A percentile compares a stretch with the other conserved stretches of the same genome.
Evolutionary conservation across 2,888 invertebrate species (phyloP).

Genomic region (Abrostola tripartita): DNA sequence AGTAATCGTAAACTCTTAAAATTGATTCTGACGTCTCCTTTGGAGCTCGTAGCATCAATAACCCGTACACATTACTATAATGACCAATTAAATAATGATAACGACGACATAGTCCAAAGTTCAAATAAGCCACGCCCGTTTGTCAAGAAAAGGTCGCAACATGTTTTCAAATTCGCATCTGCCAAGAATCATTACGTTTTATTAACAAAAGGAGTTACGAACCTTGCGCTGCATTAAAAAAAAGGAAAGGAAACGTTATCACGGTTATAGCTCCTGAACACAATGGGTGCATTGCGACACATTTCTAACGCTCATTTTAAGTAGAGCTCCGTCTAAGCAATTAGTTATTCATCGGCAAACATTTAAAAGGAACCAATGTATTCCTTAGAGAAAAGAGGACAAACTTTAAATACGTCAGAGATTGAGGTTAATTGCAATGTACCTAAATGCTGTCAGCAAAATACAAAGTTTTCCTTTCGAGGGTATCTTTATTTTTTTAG

Average conservation of each 20-base stretch:
- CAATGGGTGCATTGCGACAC: conserved; percentile 36
- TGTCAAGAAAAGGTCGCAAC: not conserved
- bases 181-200: conserved; percentile 3
- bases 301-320: conserved; percentile 13
- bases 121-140: too few species aligned
- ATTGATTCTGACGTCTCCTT: too few species aligned
- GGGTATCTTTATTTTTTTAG: not conserved
- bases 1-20: too few species aligned
- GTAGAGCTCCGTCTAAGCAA: conserved; percentile 5
- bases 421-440: not conserved
- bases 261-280: conserved; percentile 28
- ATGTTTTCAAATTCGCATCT: too few species aligned
- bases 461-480: not conserved
- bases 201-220: conserved; percentile 26
- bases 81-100: too few species aligned
- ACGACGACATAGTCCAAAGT: too few species aligned
- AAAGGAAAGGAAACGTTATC: conserved; percentile 29
- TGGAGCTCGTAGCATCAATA: too few species aligned
- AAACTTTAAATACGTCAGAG: not conserved
- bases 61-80: too few species aligned
- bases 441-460: not conserved
- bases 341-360: conserved; percentile 6
- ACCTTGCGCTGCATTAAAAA: conserved; percentile 16
- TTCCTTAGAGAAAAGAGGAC: conserved; percentile 1
- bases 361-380: not conserved